Base-by-base conservation (phyloP, 2,888 invertebrate genomes). In the Drosophila mimetica region DNA sequence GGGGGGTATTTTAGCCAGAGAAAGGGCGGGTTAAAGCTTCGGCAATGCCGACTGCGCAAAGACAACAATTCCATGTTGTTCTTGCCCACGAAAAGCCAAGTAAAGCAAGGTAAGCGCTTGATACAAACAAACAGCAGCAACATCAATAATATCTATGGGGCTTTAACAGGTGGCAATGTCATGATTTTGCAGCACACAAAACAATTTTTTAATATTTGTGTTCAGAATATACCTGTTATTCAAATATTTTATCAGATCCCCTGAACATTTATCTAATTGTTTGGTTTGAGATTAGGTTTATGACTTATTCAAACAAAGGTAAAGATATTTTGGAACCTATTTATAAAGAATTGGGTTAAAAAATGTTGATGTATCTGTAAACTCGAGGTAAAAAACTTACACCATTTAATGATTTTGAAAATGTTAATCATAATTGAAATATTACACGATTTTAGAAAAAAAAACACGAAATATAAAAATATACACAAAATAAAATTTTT, bases 41-140 rank as follows among this genome's bases (percentile, higher is more conserved):
- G 57, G 71, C 71, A 48, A 41, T 60, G 55, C 60, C 66, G 67
- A 71, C 63, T 58, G 57, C 52, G 59, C 69, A 76, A 63, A 41
- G 60, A 42, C 63, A 72, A 70, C 50, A 73, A 60, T 34, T 37
- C 16, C 18, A 18, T 67, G 67, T 65, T 70, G 59, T 70, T 67
- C 53, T 54, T 67, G 54, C 52, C 50, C 47, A 41, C 42, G 36
- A 48, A 52, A 52, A 59, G 47, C 51, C 50, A 61, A 61, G 59
- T 60, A 59, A 47, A 71, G 51, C 52, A 47, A 65, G 54, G 59
- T 57, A 57, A 52, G 39, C 52, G 47, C 60, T 42, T 34, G 61
- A 52, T 46, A 52, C 46, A n/a, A n/a, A 41, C 52, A 51, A 55
- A 36, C 34, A 55, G 25, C 25, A 59, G 59, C 48, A 54, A 28